Conservation (phyloP, 2,113 vertebrate genomes). For the Corythornis madagascariensis region DNA sequence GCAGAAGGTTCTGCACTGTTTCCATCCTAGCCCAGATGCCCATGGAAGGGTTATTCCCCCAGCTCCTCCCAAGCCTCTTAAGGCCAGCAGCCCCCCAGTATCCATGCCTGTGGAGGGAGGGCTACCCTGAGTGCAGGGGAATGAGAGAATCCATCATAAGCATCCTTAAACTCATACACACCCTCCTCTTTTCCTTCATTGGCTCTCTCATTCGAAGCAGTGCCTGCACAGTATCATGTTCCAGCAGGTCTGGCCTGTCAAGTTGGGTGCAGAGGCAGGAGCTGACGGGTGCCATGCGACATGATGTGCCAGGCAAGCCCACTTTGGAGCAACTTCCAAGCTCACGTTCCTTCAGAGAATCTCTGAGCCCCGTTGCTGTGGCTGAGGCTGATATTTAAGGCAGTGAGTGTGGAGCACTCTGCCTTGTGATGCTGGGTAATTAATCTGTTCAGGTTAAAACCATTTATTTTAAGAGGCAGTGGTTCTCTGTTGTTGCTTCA, state of each 20-base stretch:
- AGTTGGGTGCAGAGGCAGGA: background rate
- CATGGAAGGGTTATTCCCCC: background rate
- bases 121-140: no score
- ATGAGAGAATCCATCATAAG: accelerated
- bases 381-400: background rate
- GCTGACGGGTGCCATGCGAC: accelerated
- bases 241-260: background rate
- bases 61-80: accelerated
- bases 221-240: background rate
- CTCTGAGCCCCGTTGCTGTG: background rate
- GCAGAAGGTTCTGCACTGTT: background rate
- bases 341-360: background rate
- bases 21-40: background rate
- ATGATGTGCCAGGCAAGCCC: background rate
- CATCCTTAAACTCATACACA: background rate
- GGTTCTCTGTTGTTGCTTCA: background rate
- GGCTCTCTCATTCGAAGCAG: background rate
- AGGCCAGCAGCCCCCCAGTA: accelerated
- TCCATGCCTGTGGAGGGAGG: background rate
- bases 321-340: background rate
- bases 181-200: background rate
- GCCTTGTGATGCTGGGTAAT: background rate
- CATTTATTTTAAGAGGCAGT: background rate
- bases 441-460: background rate
- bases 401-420: background rate